Evolutionary conservation across 2,797 vertebrate genomes (phyloP).

Genomic region (Bradypodion pumilum): DNA sequence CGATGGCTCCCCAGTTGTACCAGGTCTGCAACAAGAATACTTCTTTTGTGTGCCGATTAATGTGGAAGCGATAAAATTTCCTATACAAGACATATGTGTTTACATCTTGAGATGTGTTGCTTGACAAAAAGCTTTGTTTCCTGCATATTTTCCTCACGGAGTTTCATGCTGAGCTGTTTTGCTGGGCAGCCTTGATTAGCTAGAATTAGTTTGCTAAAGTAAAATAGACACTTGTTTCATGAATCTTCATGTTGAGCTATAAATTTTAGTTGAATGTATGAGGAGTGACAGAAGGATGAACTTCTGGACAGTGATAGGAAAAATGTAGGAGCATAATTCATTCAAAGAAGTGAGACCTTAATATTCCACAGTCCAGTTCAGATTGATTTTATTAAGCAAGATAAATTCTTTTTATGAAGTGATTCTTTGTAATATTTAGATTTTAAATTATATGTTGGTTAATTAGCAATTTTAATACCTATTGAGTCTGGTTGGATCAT

Average conservation of each 20-base stretch:
- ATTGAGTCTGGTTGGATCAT: conserved; percentile 8
- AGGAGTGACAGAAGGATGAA: conserved; percentile 78
- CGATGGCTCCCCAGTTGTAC: conserved; percentile 87
- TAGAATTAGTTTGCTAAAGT: conserved; percentile 78
- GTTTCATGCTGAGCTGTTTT: conserved; percentile 78
- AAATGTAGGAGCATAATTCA: conserved; percentile 74
- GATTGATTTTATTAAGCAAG: conserved; percentile 74
- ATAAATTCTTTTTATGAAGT: conserved; percentile 65
- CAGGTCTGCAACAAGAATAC: conserved; percentile 88
- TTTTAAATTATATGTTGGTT: background rate
- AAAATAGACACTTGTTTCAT: conserved; percentile 81
- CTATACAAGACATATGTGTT: conserved; percentile 84
- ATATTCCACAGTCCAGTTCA: conserved; percentile 73
- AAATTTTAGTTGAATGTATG: conserved; percentile 78
- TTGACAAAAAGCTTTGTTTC: conserved; percentile 92
- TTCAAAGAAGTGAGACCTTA: conserved; percentile 77
- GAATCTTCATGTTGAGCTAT: conserved; percentile 76
- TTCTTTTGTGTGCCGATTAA: conserved; percentile 87
- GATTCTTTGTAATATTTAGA: conserved; percentile 38
- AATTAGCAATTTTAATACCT: conserved; percentile 27
- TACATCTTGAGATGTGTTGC: conserved; percentile 82
- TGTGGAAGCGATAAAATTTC: conserved; percentile 93
- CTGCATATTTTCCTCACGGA: conserved; percentile 77
- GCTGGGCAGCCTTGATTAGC: conserved; percentile 82
- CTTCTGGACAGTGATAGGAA: conserved; percentile 74